phyloP scores from a whole-genome alignment of 2,797 vertebrate genomes.

The Melanotaenia nigrans region DNA sequence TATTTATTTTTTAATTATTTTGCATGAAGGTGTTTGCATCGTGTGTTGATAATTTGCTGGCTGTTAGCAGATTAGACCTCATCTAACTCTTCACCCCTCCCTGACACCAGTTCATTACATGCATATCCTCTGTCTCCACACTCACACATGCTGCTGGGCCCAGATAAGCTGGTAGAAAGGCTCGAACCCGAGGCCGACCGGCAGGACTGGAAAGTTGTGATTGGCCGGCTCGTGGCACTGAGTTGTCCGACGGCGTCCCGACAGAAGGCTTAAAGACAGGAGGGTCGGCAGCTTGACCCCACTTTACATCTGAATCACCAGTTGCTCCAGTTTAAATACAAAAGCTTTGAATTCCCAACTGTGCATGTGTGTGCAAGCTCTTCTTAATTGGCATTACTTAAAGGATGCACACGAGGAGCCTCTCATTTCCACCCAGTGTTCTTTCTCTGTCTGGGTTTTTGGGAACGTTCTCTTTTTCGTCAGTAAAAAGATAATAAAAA shows the following conservation, averaged over 20 bases:
- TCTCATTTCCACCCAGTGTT: no score
- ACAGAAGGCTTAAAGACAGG: conserved; percentile 48
- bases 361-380: no score
- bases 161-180: conserved; percentile 82
- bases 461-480: no score
- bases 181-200: conserved; percentile 51
- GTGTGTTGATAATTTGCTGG: conserved; percentile 65
- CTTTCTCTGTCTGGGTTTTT: no score
- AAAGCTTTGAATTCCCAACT: conserved; percentile 21
- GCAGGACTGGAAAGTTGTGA: conserved; percentile 59
- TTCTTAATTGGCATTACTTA: no score
- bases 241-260: conserved; percentile 32
- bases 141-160: conserved; percentile 60
- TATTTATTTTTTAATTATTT: conserved; percentile 28
- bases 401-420: no score
- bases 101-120: conserved; percentile 70
- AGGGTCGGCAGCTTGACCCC: conserved; percentile 63
- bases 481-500: no score
- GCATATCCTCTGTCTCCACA: conserved; percentile 14
- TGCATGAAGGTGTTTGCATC: conserved; percentile 52
- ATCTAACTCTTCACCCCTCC: conserved; percentile 78
- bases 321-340: conserved; percentile 48
- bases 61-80: conserved; percentile 73
- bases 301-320: conserved; percentile 73
- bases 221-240: conserved; percentile 39